phyloP scores from a whole-genome alignment of 1,140 invertebrate species.

The Wiebesia pumilae region DNA sequence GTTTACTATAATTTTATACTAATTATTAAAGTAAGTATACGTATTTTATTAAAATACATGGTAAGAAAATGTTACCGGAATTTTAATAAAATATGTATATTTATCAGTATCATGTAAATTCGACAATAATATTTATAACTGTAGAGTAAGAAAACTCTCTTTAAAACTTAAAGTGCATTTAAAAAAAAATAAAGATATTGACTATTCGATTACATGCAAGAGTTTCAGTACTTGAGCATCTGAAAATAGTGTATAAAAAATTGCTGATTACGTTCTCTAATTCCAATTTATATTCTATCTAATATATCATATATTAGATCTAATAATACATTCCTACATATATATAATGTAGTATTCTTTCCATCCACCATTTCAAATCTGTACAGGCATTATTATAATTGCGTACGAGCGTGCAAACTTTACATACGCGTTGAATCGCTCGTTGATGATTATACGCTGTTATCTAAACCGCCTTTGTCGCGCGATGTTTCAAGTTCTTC shows the following conservation, averaged over 20 bases:
- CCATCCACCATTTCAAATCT: not conserved
- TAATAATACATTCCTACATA: not conserved
- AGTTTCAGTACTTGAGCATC: too few relatives aligned
- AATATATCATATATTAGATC: too few relatives aligned
- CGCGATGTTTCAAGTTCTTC: not conserved
- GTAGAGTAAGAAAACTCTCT: not conserved
- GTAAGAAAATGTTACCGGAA: not conserved
- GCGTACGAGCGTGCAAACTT: not conserved
- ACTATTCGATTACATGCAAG: not conserved
- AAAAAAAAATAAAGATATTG: not conserved
- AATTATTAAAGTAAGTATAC: too few relatives aligned
- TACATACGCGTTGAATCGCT: not conserved
- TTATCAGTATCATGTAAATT: not conserved
- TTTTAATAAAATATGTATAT: not conserved
- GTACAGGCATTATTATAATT: not conserved
- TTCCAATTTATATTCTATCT: not conserved
- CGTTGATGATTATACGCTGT: not conserved
- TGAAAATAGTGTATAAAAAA: not conserved
- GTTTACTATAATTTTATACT: too few relatives aligned
- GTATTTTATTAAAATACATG: not conserved
- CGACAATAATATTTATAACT: not conserved
- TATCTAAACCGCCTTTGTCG: conserved; percentile 18
- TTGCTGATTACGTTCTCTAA: not conserved
- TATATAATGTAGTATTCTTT: not conserved
- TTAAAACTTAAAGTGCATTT: not conserved